Evolutionary conservation across 2,113 vertebrate genomes (phyloP), one percentile per base, ranked within the genome.

Genomic region (Nycticorax nycticorax): DNA sequence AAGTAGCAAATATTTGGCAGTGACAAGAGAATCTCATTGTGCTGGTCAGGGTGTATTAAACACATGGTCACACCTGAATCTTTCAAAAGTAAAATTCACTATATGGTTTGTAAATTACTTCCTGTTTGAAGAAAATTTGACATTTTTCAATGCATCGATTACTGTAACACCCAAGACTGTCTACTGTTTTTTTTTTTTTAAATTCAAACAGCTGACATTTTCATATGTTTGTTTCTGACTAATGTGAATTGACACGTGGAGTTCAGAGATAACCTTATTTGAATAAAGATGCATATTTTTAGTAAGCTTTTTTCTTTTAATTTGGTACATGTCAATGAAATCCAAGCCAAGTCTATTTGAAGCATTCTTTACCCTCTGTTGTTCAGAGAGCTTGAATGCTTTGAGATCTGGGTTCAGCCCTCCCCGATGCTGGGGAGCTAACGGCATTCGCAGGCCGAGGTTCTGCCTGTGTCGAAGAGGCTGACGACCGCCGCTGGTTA

Each of bases 241-340:
- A 85, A 96, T 98, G 97, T 98, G 96, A 97, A 77, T 96, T 94
- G 96, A 98, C 96, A 94, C 91, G 96, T 97, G 96, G 92, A 96
- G 92, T 95, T 98, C 68, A 94, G 91, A 88, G 52, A 80, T 80
- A 96, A 97, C 88, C 79, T 97, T 97, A 95, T 96, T 98, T 96
- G 96, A 98, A 98, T 98, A 98, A 98, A 98, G 96, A 96, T 95
- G 79, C 96, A 88, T 98, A 98, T 98, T 98, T 97, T 98, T 98
- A 97, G 94, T 98, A 98, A 95, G 71, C 39, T 57, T 92, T 95
- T 94, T 95, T 86, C 59, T 69, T 96, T 97, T 56, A 19, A 41
- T 88, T 82, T 69, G 62, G 21, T 77, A 8, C 6, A 2, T 47
- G 53, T 48, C 60, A 8, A 2, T 85, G 84, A 78, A 89, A 71